Percentiles rank a stretch among this genome's conserved stretches.
Evolutionary conservation across 2,797 vertebrate species (phyloP).

Genomic region (Enteromius fasciolatus): DNA sequence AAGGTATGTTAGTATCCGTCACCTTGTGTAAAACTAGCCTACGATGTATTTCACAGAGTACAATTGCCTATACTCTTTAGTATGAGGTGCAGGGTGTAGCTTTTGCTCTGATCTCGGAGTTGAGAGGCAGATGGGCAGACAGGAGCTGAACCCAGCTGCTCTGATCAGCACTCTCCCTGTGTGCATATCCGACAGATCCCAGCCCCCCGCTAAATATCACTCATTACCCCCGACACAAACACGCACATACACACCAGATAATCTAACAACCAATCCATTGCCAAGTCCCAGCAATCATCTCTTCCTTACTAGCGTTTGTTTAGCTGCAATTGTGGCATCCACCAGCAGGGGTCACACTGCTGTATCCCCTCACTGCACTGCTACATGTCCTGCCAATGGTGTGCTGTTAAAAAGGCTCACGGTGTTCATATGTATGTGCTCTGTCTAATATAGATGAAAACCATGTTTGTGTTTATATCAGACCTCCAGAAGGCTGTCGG

Average conservation of each 20-base stretch:
- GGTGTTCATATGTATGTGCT: neutral
- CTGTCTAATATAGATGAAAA: neutral
- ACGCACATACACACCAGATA: slow-evolving; percentile 42
- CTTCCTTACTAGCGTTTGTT: slow-evolving; percentile 63
- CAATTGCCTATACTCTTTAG: neutral
- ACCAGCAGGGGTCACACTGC: slow-evolving; percentile 74
- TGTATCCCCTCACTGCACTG: neutral
- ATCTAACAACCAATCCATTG: slow-evolving; percentile 60
- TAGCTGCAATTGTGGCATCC: slow-evolving; percentile 56
- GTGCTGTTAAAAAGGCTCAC: neutral
- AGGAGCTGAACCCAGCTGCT: slow-evolving; percentile 67
- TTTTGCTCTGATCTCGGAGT: slow-evolving; percentile 62
- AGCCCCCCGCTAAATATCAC: slow-evolving; percentile 69
- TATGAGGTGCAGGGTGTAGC: slow-evolving; percentile 58
- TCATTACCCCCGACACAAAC: slow-evolving; percentile 53
- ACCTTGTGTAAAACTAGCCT: neutral
- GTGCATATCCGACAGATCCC: slow-evolving; percentile 70
- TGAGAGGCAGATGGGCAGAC: slow-evolving; percentile 63
- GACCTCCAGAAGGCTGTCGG: slow-evolving; percentile 96
- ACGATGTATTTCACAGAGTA: neutral
- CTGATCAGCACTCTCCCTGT: slow-evolving; percentile 45
- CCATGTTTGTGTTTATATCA: slow-evolving; percentile 53
- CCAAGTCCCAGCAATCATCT: slow-evolving; percentile 52
- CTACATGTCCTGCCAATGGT: slow-evolving; percentile 13
- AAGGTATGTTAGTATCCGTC: neutral